Conservation (phyloP, 2,888 invertebrate genomes). For the Eumacrocentrus americanus region DNA sequence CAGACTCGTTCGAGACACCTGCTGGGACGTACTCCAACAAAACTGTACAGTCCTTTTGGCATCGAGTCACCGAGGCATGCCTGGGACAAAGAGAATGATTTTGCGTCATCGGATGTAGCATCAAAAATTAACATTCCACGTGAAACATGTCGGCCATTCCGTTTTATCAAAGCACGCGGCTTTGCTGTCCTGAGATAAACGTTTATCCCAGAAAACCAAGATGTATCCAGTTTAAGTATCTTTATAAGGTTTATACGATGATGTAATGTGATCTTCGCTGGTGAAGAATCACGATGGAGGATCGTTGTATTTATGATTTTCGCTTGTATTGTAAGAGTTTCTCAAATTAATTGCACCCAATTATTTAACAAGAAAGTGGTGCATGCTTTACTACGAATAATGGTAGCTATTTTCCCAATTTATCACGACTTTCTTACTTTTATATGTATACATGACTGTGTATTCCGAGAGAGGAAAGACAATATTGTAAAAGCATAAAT, state of each 20-base stretch:
- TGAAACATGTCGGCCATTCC: conserved; percentile 47
- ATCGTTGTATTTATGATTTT: conserved; percentile 2
- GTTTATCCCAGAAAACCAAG: conserved; percentile 24
- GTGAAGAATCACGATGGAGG: background rate
- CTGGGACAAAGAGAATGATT: conserved; percentile 65
- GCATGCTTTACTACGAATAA: background rate
- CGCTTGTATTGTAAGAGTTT: background rate
- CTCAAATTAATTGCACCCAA: background rate
- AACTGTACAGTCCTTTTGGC: conserved; percentile 77
- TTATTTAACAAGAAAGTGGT: background rate
- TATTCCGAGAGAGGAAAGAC: background rate
- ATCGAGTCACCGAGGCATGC: conserved; percentile 72
- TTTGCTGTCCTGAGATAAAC: conserved; percentile 53
- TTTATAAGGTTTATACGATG: background rate
- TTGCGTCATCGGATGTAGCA: conserved; percentile 54
- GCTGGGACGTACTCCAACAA: conserved; percentile 73
- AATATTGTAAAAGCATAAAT: background rate
- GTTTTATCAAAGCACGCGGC: conserved; percentile 50
- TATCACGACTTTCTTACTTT: background rate
- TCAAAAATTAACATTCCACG: conserved; percentile 39
- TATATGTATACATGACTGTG: background rate
- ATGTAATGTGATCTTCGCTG: background rate
- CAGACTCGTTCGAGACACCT: conserved; percentile 62
- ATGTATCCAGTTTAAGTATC: background rate
- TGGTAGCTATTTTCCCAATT: conserved; percentile 7